These are phyloP conservation scores for Gasterosteus nipponicus DNA, from an alignment of 2,113 vertebrate species.

Conservation along the genomic window DNA sequence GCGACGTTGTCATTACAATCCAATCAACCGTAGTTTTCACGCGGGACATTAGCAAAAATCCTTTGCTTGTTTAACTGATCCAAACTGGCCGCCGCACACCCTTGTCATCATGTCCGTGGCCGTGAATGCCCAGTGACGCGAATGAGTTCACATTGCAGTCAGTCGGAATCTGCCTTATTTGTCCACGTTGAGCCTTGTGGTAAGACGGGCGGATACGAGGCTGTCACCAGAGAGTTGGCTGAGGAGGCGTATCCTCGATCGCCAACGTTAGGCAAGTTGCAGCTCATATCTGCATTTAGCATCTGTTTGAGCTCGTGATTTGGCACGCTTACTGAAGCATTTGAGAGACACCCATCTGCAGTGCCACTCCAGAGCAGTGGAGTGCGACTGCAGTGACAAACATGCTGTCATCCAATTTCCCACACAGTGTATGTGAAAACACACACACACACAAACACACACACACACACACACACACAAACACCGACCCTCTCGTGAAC, in stretches of 20 bases:
- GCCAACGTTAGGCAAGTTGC: conserved; percentile 46
- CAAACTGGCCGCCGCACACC: too few relatives aligned
- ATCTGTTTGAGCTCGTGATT: conserved; percentile 71
- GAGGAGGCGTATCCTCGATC: conserved; percentile 13
- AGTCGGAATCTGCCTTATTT: too few relatives aligned
- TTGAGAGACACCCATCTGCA: conserved; percentile 74
- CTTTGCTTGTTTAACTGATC: too few relatives aligned
- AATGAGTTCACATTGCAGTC: background rate
- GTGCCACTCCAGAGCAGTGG: conserved; percentile 63
- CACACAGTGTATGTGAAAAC: conserved; percentile 34
- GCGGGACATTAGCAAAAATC: too few relatives aligned
- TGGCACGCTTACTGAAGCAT: conserved; percentile 59
- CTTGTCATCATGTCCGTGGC: too few relatives aligned
- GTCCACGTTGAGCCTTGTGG: background rate
- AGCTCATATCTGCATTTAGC: conserved; percentile 64
- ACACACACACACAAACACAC: conserved; percentile 31
- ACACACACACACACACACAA: conserved; percentile 22
- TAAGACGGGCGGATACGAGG: background rate
- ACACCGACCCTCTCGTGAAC: conserved; percentile 18
- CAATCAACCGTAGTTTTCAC: background rate
- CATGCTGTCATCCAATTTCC: conserved; percentile 66
- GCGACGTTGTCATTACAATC: background rate
- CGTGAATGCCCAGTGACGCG: background rate
- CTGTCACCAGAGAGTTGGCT: background rate
- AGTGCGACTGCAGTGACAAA: conserved; percentile 69